Evolutionary conservation across 2,113 vertebrate genomes (phyloP).

Genomic region (Junco hyemalis): DNA sequence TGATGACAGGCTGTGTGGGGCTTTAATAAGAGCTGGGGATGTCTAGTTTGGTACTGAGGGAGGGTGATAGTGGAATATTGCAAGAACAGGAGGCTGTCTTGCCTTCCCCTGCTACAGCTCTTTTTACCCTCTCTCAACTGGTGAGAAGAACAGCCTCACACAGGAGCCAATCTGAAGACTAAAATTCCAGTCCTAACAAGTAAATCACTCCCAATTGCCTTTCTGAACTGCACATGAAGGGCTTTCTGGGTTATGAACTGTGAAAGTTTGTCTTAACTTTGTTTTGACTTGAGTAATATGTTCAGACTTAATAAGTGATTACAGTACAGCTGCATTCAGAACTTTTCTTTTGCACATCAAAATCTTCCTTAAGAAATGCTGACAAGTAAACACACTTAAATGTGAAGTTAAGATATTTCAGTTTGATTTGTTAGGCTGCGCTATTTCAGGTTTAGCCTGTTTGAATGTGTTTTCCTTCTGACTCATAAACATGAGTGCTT

Average conservation of each 20-base stretch:
- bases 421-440: background rate
- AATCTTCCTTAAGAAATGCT: background rate
- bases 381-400: background rate
- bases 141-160: background rate
- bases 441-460: slow-evolving; percentile 36
- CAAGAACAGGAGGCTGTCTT: background rate
- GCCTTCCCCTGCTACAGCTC: background rate
- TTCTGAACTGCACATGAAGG: background rate
- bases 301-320: background rate
- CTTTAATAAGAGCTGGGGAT: background rate
- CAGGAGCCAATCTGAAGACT: background rate
- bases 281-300: background rate
- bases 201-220: background rate
- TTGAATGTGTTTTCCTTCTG: background rate
- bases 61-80: background rate
- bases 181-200: background rate
- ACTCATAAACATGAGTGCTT: slow-evolving; percentile 4
- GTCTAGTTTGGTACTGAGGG: background rate
- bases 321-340: background rate
- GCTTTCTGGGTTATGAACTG: background rate
- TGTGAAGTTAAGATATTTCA: background rate
- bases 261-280: background rate
- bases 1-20: background rate
- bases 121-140: background rate
- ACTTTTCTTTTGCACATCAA: background rate